These are phyloP conservation scores for Drosophila peninsularis DNA, from an alignment of 2,888 invertebrate species.

Conservation along the genomic window DNA sequence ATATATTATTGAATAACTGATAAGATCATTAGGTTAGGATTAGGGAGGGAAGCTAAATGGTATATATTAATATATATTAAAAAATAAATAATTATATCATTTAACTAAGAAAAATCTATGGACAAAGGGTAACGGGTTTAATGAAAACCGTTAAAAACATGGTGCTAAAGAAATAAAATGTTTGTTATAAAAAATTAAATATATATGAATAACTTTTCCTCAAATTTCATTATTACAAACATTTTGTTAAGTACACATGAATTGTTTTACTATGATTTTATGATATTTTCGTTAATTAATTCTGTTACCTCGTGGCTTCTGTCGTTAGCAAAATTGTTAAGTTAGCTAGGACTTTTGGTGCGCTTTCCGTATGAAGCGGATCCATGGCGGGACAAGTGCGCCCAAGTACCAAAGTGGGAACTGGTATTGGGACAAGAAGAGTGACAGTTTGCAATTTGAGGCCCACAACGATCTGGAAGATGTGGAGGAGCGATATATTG, in stretches of 20 bases:
- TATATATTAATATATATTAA: no score
- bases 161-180: no score
- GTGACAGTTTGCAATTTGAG: conserved; percentile 69
- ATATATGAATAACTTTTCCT: conserved; percentile 8
- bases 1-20: no score
- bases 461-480: conserved; percentile 46
- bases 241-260: not conserved
- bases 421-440: conserved; percentile 78
- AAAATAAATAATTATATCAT: no score
- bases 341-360: not conserved
- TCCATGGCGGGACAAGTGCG: conserved; percentile 67
- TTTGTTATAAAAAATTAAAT: no score
- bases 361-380: conserved; percentile 64
- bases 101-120: not conserved
- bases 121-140: no score
- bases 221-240: conserved; percentile 13
- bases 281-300: not conserved
- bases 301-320: not conserved
- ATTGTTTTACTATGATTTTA: not conserved
- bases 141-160: no score
- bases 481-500: conserved; percentile 53
- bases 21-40: no score
- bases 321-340: not conserved
- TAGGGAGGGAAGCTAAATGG: no score
- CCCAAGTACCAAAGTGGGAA: conserved; percentile 77